Base-by-base conservation (phyloP, 2,113 vertebrate genomes). In the Rana temporaria region DNA sequence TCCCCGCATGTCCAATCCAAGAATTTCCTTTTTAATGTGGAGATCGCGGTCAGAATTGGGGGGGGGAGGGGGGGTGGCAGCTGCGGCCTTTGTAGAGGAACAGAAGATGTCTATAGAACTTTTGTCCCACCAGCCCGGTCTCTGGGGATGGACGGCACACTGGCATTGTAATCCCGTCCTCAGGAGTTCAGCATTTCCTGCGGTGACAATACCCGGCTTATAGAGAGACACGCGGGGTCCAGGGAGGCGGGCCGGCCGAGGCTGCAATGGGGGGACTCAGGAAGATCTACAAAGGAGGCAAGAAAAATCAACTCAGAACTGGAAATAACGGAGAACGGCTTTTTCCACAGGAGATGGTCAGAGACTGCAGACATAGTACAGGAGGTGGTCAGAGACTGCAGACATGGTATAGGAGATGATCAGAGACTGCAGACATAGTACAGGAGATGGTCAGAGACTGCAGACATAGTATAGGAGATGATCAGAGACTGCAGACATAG, bases 121-220 rank as follows among this genome's bases (percentile, higher is more conserved):
- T 66, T 78, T 78, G 75, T 78, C 53, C 75, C 42, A 4, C 0
- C 53, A n/a, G 55, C 57, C 57, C 73, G 9, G 20, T 66, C 75
- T 52, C 62, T 7, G 5, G 75, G 59, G 62, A 53, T 64, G 42
- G 34, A 52, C 20, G 8, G 19, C 73, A 26, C 19, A 42, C n/a
- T 52, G 34, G 24, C 26, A 78, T 64, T 77, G 16, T 78, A 19
- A 78, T 63, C 17, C 32, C 7, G 8, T 12, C 15, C 18, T 53
- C 64, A 24, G 22, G 34, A 65, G 38, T 22, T 78, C 22, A 42
- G 3, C 48, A 42, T 18, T 2, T 38, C 34, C 34, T 38, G 34
- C 34, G 34, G 20, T 5, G 62, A 71, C 42, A 71, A 70, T 52
- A 62, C 74, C 32, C 15, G n/a, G 38, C 20, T 52, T 71, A 48